These are phyloP conservation scores for Schizaphis graminum DNA, from an alignment of 2,888 invertebrate genomes.

Conservation along the genomic window DNA sequence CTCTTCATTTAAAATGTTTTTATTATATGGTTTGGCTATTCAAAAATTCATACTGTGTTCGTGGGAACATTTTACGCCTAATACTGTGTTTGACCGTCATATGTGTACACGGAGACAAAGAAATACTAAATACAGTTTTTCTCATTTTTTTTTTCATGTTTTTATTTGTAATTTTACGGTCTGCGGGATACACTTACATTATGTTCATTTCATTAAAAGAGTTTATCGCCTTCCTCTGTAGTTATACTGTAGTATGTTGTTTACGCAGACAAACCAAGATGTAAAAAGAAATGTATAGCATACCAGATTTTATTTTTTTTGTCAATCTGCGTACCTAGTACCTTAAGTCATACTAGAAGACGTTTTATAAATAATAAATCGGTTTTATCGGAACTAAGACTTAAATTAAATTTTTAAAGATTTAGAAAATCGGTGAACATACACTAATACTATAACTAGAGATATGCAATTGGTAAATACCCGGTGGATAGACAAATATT, in stretches of 20 bases:
- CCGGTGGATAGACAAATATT: too few species aligned
- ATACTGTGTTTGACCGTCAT: conserved; percentile 27
- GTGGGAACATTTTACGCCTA: conserved; percentile 56
- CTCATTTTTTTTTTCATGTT: conserved; percentile 47
- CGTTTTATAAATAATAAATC: neutral
- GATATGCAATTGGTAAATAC: too few species aligned
- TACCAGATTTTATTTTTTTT: neutral
- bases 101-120: conserved; percentile 56
- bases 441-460: neutral
- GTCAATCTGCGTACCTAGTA: neutral
- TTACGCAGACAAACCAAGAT: conserved; percentile 25
- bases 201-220: conserved; percentile 51
- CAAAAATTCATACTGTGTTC: conserved; percentile 29
- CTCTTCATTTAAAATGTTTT: neutral
- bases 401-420: neutral
- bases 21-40: conserved; percentile 23
- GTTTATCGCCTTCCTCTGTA: conserved; percentile 44
- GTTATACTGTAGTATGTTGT: conserved; percentile 1
- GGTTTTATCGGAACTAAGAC: neutral
- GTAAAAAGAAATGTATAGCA: neutral
- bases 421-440: neutral
- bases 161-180: conserved; percentile 64
- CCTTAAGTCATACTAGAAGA: neutral
- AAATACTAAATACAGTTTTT: conserved; percentile 58
- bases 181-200: conserved; percentile 49